Evolutionary conservation across 2,888 invertebrate genomes (phyloP).

Genomic region (Entomobrya proxima): DNA sequence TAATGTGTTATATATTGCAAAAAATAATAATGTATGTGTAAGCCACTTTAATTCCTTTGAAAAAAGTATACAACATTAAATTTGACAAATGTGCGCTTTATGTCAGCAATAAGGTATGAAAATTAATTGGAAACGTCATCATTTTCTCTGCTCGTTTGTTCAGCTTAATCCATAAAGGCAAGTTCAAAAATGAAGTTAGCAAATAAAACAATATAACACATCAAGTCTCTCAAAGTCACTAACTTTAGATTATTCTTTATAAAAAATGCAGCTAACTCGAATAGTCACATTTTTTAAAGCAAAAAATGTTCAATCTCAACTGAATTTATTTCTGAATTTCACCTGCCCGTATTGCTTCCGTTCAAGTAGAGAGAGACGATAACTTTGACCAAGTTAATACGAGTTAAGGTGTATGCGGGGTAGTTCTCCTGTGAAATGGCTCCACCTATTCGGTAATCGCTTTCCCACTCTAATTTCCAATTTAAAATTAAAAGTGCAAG

Average conservation of each 20-base stretch:
- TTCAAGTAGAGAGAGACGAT: no score
- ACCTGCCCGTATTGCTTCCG: no score
- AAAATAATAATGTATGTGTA: background rate
- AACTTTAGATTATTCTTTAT: no score
- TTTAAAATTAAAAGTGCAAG: conserved; percentile 45
- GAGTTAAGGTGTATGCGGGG: no score
- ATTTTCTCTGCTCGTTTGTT: background rate
- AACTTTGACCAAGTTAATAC: no score
- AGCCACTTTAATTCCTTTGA: background rate
- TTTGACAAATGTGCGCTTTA: conserved; percentile 14
- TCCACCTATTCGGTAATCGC: conserved; percentile 38
- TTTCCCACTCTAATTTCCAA: conserved; percentile 36
- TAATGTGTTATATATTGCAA: background rate
- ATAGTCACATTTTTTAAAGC: no score
- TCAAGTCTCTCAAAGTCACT: no score
- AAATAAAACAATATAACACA: no score
- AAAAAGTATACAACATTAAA: background rate
- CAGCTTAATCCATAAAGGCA: background rate
- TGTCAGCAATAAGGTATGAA: background rate
- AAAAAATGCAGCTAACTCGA: no score
- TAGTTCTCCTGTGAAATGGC: background rate
- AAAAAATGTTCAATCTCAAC: no score
- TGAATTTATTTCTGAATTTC: no score
- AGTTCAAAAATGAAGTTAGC: no score
- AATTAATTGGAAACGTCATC: conserved; percentile 10